Evolutionary conservation across 2,113 vertebrate species (phyloP).

Genomic region (Pitta sordida): DNA sequence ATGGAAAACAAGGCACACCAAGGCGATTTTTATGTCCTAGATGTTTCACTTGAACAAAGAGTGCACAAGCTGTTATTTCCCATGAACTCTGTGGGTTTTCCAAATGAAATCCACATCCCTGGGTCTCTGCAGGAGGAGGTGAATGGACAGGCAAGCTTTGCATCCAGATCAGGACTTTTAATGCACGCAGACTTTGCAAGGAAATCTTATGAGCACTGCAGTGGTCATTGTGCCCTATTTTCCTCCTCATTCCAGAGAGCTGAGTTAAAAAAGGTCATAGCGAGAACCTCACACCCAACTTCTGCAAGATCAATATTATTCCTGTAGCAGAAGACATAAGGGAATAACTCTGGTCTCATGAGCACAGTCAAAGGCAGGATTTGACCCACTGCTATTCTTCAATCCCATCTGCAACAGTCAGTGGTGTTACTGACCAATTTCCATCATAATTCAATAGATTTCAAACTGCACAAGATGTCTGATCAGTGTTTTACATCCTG

Average conservation of each 20-base stretch:
- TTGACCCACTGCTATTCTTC: background rate
- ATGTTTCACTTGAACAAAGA: background rate
- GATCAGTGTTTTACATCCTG: background rate
- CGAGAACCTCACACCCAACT: rapidly evolving
- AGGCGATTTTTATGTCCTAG: background rate
- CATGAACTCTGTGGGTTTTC: background rate
- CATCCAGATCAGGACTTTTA: background rate
- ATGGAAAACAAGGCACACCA: background rate
- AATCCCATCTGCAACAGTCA: background rate
- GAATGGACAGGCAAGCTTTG: background rate
- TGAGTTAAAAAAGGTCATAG: background rate
- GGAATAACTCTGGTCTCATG: background rate
- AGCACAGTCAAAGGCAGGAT: background rate
- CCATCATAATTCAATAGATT: background rate
- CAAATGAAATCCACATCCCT: background rate
- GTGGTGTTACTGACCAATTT: background rate
- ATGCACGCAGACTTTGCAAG: background rate
- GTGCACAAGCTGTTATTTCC: background rate
- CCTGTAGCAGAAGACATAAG: background rate
- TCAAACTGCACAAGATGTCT: background rate
- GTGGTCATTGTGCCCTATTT: background rate
- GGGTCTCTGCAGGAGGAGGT: background rate
- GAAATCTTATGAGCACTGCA: background rate
- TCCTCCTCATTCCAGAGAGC: background rate
- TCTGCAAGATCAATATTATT: background rate